Evolutionary conservation across 2,113 vertebrate species (phyloP).

Genomic region (Edolisoma coerulescens): DNA sequence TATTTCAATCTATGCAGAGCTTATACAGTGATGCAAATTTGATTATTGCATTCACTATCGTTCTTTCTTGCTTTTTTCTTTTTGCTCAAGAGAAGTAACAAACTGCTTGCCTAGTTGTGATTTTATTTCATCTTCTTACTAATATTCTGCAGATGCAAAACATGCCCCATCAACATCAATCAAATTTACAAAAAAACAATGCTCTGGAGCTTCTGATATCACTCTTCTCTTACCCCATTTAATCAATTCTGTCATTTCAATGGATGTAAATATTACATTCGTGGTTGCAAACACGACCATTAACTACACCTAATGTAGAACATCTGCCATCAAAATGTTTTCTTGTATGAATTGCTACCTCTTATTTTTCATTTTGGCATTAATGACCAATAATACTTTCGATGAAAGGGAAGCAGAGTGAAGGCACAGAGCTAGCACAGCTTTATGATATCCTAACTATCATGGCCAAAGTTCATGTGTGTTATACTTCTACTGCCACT

Average conservation of each 20-base stretch:
- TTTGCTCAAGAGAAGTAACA: slow-evolving; percentile 8
- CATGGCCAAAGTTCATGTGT: neutral
- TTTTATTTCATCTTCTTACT: slow-evolving; percentile 2
- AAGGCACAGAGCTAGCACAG: neutral
- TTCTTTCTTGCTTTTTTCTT: neutral
- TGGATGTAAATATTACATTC: slow-evolving; percentile 41
- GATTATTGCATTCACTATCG: neutral
- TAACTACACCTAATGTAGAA: slow-evolving; percentile 49
- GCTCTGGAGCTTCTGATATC: slow-evolving; percentile 6
- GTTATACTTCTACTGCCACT: neutral
- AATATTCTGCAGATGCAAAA: neutral
- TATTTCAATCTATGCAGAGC: neutral
- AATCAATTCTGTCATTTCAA: slow-evolving; percentile 49
- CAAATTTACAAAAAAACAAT: neutral
- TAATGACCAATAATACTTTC: slow-evolving; percentile 22
- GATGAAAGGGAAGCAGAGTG: neutral
- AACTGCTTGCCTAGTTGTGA: neutral
- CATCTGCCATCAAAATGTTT: slow-evolving; percentile 32
- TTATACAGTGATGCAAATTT: neutral
- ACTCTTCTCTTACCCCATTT: neutral
- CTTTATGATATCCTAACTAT: neutral
- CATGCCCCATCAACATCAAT: neutral
- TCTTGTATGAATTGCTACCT: slow-evolving; percentile 18
- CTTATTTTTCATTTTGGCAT: slow-evolving; percentile 37
- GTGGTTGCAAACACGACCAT: slow-evolving; percentile 40